Percentiles rank a stretch among this genome's conserved stretches.
Conservation (phyloP, 2,888 invertebrate genomes). For the Mythimna pallens region DNA sequence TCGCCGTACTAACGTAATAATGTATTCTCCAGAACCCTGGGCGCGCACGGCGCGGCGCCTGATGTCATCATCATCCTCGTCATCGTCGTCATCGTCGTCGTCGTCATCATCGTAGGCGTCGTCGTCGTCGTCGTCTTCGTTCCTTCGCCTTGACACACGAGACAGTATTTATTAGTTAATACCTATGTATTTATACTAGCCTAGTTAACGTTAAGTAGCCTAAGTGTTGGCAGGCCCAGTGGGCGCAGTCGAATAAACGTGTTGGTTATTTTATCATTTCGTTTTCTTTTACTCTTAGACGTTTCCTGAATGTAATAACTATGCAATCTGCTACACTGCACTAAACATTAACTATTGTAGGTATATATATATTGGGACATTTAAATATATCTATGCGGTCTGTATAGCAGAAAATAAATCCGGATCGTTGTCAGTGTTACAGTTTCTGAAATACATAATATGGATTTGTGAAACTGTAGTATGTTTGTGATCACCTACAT, state of each 20-base stretch:
- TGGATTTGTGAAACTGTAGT: too few species aligned
- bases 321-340: neutral
- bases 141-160: conserved; percentile 58
- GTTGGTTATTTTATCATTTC: conserved; percentile 66
- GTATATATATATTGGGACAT: too few species aligned
- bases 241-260: conserved; percentile 68
- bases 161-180: conserved; percentile 74
- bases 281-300: conserved; percentile 20
- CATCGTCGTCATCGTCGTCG: neutral
- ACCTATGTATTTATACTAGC: conserved; percentile 71
- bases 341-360: too few species aligned
- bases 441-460: too few species aligned
- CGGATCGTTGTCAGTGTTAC: too few species aligned
- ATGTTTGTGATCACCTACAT: too few species aligned
- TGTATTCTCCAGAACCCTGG: conserved; percentile 9
- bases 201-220: conserved; percentile 60
- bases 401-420: too few species aligned
- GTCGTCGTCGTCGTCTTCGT: conserved; percentile 48
- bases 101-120: neutral
- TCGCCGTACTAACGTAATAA: neutral
- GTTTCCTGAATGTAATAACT: too few species aligned
- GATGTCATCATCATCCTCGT: too few species aligned
- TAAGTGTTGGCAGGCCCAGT: conserved; percentile 57
- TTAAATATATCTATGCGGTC: too few species aligned
- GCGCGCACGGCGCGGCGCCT: conserved; percentile 42